Evolutionary conservation across 2,888 invertebrate species (phyloP).

Genomic region (Alloscopus bannaensis): DNA sequence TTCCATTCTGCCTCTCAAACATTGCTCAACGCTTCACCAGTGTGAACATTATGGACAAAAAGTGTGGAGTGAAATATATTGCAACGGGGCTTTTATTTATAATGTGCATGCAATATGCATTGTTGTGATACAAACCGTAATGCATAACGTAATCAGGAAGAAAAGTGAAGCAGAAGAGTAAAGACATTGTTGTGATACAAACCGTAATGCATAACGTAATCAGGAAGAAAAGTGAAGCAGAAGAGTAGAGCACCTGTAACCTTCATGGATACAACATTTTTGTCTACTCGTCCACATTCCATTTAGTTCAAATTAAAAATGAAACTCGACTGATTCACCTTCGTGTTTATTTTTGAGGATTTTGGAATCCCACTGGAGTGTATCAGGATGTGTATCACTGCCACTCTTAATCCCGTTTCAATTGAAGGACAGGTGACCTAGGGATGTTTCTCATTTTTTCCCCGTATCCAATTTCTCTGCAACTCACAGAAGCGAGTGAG

Average conservation of each 20-base stretch:
- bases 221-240: slow-evolving; percentile 42
- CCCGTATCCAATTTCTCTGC: not conserved
- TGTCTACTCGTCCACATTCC: not conserved
- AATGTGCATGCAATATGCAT: no score
- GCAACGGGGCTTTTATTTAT: no score
- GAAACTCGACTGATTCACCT: slow-evolving; percentile 1
- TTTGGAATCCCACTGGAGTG: not conserved
- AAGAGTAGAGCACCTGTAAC: slow-evolving; percentile 41
- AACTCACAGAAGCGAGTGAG: no score
- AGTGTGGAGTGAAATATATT: not conserved
- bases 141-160: slow-evolving; percentile 37
- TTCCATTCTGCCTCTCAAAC: no score
- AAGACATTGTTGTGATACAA: slow-evolving; percentile 5
- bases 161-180: slow-evolving; percentile 24
- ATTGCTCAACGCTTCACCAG: slow-evolving; percentile 1
- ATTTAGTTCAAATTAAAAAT: not conserved
- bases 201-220: slow-evolving; percentile 12
- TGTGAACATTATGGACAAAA: slow-evolving; percentile 9
- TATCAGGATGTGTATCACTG: not conserved
- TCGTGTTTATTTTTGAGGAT: not conserved
- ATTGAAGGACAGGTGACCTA: slow-evolving; percentile 38
- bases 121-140: slow-evolving; percentile 5
- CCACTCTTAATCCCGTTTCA: not conserved
- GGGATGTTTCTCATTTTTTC: no score
- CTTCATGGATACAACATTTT: slow-evolving; percentile 17